A percentile compares a stretch with the other conserved stretches of the same genome.
phyloP scores from a whole-genome alignment of 1,140 invertebrate genomes.

The Halictus rubicundus region DNA sequence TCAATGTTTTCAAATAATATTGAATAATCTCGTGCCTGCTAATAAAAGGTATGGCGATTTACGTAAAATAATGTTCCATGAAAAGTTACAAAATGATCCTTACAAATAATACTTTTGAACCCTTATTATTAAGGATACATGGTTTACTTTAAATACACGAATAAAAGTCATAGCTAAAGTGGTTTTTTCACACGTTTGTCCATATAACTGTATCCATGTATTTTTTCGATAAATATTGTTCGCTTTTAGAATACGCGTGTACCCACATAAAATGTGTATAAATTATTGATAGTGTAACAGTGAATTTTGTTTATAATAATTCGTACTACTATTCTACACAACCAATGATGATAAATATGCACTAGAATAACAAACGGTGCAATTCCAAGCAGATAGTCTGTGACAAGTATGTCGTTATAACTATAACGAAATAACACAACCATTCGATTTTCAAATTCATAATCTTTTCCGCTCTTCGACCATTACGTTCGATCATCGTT shows the following conservation, averaged over 20 bases:
- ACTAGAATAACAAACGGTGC: constrained; percentile 27
- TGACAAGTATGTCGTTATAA: neutral
- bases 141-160: neutral
- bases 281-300: neutral
- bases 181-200: neutral
- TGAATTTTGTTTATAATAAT: neutral
- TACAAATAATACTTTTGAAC: constrained; percentile 26
- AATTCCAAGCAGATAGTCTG: constrained; percentile 2
- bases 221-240: neutral
- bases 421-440: neutral
- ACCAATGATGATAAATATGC: neutral
- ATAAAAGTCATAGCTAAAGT: constrained; percentile 1
- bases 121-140: neutral
- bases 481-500: neutral
- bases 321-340: neutral
- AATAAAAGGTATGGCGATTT: neutral
- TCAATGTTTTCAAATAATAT: constrained; percentile 5
- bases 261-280: neutral
- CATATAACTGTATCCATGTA: neutral
- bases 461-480: neutral
- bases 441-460: neutral
- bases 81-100: neutral
- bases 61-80: neutral
- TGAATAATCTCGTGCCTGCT: neutral
- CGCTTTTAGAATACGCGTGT: neutral